phyloP scores from a whole-genome alignment of 2,113 vertebrate species.

The Notothenia rossii region DNA sequence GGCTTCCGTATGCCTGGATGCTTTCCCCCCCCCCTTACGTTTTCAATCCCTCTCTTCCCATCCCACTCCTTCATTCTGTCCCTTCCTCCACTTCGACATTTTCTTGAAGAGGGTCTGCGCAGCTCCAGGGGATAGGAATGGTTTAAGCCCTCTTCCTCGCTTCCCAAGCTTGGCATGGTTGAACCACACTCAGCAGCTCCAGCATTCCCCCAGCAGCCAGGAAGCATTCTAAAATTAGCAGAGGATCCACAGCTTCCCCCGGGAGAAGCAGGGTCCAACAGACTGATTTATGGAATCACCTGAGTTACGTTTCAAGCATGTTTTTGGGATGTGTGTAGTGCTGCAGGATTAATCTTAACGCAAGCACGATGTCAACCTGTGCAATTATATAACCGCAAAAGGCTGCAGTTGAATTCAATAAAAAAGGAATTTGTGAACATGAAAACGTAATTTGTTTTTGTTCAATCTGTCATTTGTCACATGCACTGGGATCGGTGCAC shows the following conservation, averaged over 20 bases:
- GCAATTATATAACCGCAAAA: too few species aligned
- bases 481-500: too few species aligned
- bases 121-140: constrained; percentile 34
- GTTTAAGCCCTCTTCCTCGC: background rate
- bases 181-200: constrained; percentile 34
- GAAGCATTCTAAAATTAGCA: constrained; percentile 62
- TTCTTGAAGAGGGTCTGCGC: constrained; percentile 38
- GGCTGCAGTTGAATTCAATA: too few species aligned
- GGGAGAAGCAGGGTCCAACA: constrained; percentile 26
- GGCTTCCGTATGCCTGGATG: background rate
- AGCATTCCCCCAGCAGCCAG: constrained; percentile 12
- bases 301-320: background rate
- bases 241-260: constrained; percentile 40
- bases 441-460: too few species aligned
- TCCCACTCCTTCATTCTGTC: constrained; percentile 7
- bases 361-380: too few species aligned
- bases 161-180: constrained; percentile 20
- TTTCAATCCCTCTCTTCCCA: constrained; percentile 2
- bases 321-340: background rate
- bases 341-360: too few species aligned
- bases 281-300: constrained; percentile 9
- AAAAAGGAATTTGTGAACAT: too few species aligned
- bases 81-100: constrained; percentile 7
- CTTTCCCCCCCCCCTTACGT: background rate
- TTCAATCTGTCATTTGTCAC: too few species aligned